Base-by-base conservation (phyloP, 1,140 invertebrate genomes). In the Pectinophora gossypiella region DNA sequence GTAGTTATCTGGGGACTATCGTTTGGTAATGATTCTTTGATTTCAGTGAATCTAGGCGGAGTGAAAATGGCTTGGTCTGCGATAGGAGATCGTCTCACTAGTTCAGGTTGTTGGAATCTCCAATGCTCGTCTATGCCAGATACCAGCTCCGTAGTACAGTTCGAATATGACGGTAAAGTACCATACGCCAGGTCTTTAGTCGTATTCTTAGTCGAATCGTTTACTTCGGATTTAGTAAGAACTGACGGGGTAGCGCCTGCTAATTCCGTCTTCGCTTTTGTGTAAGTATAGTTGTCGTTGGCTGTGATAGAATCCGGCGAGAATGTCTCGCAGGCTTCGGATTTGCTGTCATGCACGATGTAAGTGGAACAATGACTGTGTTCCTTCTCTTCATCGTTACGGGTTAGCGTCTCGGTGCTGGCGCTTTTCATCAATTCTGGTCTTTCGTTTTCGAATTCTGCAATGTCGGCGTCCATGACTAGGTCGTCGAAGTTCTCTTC, bases 401-500 rank as follows among this genome's bases (percentile, higher is more conserved):
- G 75, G 1, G 77, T 82, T 0, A 87, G 63, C 0, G 84, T 87
- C 36, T 78, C 70, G 2, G 76, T 80, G 53, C 81, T 85, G 45
- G 81, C 79, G 43, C 80, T 84, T 49, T 76, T 66, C 18, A 74
- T 67, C n/a, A 68, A 70, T 1, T 76, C 72, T n/a, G n/a, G n/a
- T 16, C 59, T 60, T 19, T 72, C 61, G 0, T 19, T 23, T 48
- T 72, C 69, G 44, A 68, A 75, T 6, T 82, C 73, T 4, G 79
- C 71, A 0, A 70, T 40, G 12, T 84, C 84, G 19, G 81, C 69
- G 44, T 88, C 84, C 65, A 76, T 72, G 3, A 77, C 78, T 6
- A 88, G 49, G 62, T 89, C 87, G 43, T 89, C 87, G 59, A 89
- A 89, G 48, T 88, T 88, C 57, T 91, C 90, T 59, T 91, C 90